Conservation (phyloP, 2,888 invertebrate species). For the Frankliniella intonsa region DNA sequence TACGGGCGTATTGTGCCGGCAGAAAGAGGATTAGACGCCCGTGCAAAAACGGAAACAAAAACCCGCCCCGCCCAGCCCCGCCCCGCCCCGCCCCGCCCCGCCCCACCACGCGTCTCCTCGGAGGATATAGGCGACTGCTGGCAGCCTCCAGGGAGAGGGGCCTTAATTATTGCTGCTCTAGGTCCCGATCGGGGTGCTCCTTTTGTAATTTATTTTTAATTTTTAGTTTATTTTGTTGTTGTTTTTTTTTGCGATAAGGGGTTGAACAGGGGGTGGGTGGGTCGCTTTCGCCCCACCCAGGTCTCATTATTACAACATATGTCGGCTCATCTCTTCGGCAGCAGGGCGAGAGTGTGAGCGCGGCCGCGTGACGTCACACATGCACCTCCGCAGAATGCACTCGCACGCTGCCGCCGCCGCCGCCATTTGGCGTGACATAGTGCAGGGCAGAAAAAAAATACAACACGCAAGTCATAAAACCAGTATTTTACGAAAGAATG, state of each 20-base stretch:
- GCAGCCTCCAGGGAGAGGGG: neutral
- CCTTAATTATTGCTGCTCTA: too few species aligned
- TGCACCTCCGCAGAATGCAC: neutral
- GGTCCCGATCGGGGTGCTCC: neutral
- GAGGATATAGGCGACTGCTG: neutral
- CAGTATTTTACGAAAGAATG: neutral
- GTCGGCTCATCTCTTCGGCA: neutral
- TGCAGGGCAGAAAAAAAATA: neutral
- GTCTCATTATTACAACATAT: neutral
- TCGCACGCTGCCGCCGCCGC: neutral
- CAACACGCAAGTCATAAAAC: neutral
- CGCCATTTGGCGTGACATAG: neutral
- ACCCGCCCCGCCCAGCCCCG: neutral
- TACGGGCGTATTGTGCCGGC: slow-evolving; percentile 2
- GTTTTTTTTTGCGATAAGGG: too few species aligned
- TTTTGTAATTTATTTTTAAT: too few species aligned
- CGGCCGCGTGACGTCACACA: too few species aligned
- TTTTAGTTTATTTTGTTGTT: too few species aligned
- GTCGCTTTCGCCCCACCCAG: neutral
- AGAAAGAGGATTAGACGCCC: neutral
- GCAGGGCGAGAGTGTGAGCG: too few species aligned
- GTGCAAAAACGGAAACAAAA: neutral
- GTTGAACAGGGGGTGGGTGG: neutral
- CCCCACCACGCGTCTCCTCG: neutral
- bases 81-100: neutral